Evolutionary conservation across 2,797 vertebrate species (phyloP), one percentile per base, ranked within the genome.

Genomic region (Staurois parvus): DNA sequence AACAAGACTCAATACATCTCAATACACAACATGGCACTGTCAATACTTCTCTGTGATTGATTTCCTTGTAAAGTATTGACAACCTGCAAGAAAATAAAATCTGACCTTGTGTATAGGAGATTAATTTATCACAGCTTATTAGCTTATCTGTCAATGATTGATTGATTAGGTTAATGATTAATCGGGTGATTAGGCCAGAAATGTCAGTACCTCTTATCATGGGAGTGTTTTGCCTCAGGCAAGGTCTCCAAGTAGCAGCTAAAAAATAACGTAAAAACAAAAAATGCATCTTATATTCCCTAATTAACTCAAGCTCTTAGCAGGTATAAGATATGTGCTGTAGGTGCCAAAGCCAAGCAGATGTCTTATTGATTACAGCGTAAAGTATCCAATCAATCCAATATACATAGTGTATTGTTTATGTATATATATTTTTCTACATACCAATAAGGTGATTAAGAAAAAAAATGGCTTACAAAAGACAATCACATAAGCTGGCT

Each of bases 161-260:
- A 82, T 86, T 86, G 85, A 86, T 86, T 82, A 52, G 74, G 82
- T 86, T 82, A 86, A 86, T 86, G 79, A 86, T 86, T 86, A 86
- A 82, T 77, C 67, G 74, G 45, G 37, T 77, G 85, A 86, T 82
- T 72, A 78, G 52, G n/a, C 30, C 68, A 72, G 56, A 76, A 64
- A 86, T 86, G 77, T 52, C 77, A 67, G 56, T 68, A 52, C 24
- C 56, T 28, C n/a, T 68, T 85, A 73, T 74, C 84, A 75, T 1
- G 28, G 40, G 56, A 26, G 68, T 72, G 72, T 72, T 64, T 8
- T 84, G 84, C 84, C 77, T 52, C 29, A 30, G 84, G 84, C 84
- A 80, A 73, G 42, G 77, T 80, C 62, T 85, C 48, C 62, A 15
- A 59, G 30, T 85, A 78, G 69, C 77, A 85, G 48, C 34, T 29